Base-by-base conservation (phyloP, 2,888 invertebrate genomes). In the Protophormia terraenovae region DNA sequence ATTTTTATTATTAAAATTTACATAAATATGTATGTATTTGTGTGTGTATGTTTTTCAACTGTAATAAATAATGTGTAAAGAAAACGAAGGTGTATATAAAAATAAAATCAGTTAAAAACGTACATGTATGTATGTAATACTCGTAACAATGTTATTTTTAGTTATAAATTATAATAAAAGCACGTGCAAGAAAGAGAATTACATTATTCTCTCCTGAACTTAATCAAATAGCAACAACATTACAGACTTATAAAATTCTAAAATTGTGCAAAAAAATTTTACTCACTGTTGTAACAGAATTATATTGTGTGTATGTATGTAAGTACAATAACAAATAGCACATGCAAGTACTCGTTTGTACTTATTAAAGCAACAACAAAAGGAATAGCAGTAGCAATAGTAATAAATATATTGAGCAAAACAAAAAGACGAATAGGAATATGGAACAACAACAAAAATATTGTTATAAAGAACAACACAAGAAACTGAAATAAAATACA, bases 201-300 rank as follows among this genome's bases (percentile, higher is more conserved):
- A 35, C 24, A 45, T 60, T 8, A 50, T 8, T 27, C 27, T 8
- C 32, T n/a, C n/a, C n/a, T n/a, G n/a, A n/a, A n/a, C n/a, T n/a
- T n/a, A n/a, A n/a, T n/a, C n/a, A n/a, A n/a, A n/a, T n/a, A n/a
- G n/a, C n/a, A n/a, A n/a, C n/a, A n/a, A n/a, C n/a, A n/a, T n/a
- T n/a, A n/a, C n/a, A n/a, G n/a, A n/a, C n/a, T n/a, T n/a, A n/a
- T n/a, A n/a, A n/a, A n/a, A n/a, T n/a, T n/a, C 27, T 82, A 69
- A 87, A 77, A 86, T 89, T 89, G 88, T 87, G 89, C 89, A 89
- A 89, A 62, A 89, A n/a, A n/a, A n/a, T n/a, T 89, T 89, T 89
- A 62, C 35, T 53, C 62, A 55, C 32, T 29, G 7, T 41, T 53
- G 50, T 72, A 38, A 50, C 27, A 27, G n/a, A 71, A 71, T 41